Percentiles rank a stretch among this genome's conserved stretches.
Conservation (phyloP, 2,797 vertebrate genomes). For the Alosa sapidissima region DNA sequence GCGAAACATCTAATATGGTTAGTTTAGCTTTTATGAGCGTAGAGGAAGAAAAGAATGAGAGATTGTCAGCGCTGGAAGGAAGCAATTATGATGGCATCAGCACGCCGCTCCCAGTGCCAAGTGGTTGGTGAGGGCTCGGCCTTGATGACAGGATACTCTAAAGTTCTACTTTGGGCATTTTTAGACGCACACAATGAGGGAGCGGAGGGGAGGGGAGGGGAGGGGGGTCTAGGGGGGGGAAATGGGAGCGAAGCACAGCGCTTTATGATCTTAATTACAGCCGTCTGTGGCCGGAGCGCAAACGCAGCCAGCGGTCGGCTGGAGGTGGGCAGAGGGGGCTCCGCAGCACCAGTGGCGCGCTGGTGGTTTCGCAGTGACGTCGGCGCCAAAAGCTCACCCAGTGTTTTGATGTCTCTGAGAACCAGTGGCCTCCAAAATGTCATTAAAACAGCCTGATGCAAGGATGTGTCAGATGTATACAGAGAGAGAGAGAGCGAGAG, state of each 20-base stretch:
- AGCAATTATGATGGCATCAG: conserved; percentile 39
- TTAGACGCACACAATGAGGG: conserved; percentile 36
- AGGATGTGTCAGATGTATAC: not conserved
- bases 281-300: conserved; percentile 23
- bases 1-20: not conserved
- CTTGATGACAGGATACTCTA: conserved; percentile 33
- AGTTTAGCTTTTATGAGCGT: conserved; percentile 17
- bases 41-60: conserved; percentile 10
- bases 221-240: conserved; percentile 23
- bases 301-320: not conserved
- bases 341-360: not conserved
- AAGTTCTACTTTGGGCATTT: conserved; percentile 40
- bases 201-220: not conserved
- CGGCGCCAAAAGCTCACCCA: not conserved
- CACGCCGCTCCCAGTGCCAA: conserved; percentile 17
- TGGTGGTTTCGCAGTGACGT: not conserved
- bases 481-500: not conserved
- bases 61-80: conserved; percentile 39
- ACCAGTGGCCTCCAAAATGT: not conserved
- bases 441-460: not conserved
- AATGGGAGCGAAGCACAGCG: conserved; percentile 19
- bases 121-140: not conserved
- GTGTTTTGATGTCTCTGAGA: not conserved
- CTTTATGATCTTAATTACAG: conserved; percentile 43
- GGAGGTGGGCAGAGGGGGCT: not conserved